Evolutionary conservation across 2,113 vertebrate species (phyloP).

Genomic region (Halcyon senegalensis): DNA sequence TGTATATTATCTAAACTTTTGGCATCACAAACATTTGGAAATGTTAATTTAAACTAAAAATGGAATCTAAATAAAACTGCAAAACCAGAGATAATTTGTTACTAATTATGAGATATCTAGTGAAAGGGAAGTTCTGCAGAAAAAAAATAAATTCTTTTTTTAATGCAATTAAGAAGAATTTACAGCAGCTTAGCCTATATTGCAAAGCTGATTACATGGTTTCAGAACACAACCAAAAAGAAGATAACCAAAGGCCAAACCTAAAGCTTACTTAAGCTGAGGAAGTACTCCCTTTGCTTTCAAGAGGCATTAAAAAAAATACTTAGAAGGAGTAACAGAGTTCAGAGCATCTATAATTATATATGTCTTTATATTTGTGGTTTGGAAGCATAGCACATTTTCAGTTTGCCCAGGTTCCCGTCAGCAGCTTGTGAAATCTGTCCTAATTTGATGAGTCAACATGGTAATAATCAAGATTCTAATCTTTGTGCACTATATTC

Average conservation of each 20-base stretch:
- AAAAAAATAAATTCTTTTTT: background rate
- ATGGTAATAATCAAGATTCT: background rate
- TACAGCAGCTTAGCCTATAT: background rate
- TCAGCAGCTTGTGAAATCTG: background rate
- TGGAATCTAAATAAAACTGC: background rate
- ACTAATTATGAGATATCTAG: background rate
- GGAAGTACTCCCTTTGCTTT: background rate
- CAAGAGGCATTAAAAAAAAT: background rate
- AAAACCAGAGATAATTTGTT: background rate
- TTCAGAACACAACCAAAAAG: background rate
- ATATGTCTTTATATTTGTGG: background rate
- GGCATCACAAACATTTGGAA: background rate
- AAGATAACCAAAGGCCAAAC: background rate
- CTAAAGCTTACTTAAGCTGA: background rate
- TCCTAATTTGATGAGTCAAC: background rate
- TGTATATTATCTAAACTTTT: background rate
- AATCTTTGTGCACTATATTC: background rate
- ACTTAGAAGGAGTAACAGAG: background rate
- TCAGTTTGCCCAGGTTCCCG: background rate
- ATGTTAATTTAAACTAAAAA: background rate
- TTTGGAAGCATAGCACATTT: background rate
- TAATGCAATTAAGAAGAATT: background rate
- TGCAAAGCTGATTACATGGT: background rate
- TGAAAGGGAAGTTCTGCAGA: background rate
- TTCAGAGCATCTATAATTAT: background rate